These are phyloP conservation scores for Dastarcus helophoroides DNA, from an alignment of 2,888 invertebrate species.

Conservation along the genomic window DNA sequence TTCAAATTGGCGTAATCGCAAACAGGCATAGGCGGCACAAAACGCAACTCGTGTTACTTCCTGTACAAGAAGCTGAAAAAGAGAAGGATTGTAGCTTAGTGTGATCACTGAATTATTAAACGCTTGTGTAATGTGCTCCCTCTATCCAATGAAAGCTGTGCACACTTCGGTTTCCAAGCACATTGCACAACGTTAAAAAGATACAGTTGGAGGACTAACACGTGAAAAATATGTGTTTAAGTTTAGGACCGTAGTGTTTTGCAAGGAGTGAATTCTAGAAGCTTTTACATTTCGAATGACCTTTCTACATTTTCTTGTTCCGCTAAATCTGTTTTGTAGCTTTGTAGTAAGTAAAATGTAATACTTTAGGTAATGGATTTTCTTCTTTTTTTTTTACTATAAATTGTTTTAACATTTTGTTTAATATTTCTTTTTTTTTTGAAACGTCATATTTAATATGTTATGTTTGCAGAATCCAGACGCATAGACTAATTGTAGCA, in stretches of 20 bases:
- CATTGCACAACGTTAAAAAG: conserved; percentile 22
- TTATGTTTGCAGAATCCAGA: conserved; percentile 37
- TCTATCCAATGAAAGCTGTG: no score
- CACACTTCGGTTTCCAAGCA: no score
- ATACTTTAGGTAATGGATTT: conserved; percentile 19
- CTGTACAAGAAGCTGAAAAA: no score
- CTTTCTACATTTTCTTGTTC: conserved; percentile 24
- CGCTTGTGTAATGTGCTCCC: conserved; percentile 33
- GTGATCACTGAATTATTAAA: no score
- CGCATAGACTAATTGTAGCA: conserved; percentile 38
- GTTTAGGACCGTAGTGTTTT: conserved; percentile 19
- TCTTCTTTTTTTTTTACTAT: conserved; percentile 7
- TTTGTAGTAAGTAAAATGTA: conserved; percentile 33
- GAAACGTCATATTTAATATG: conserved; percentile 34
- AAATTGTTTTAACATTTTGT: conserved; percentile 16
- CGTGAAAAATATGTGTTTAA: conserved; percentile 5
- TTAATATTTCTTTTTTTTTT: conserved; percentile 21
- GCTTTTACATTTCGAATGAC: conserved; percentile 24
- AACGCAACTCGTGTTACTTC: no score
- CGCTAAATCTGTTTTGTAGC: conserved; percentile 28
- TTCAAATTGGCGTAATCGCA: no score
- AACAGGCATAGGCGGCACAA: no score
- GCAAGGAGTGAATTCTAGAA: conserved; percentile 25
- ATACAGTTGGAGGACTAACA: conserved; percentile 1
- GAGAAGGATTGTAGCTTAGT: no score